Conservation (phyloP, 2,797 vertebrate species). For the Poecilia picta region DNA sequence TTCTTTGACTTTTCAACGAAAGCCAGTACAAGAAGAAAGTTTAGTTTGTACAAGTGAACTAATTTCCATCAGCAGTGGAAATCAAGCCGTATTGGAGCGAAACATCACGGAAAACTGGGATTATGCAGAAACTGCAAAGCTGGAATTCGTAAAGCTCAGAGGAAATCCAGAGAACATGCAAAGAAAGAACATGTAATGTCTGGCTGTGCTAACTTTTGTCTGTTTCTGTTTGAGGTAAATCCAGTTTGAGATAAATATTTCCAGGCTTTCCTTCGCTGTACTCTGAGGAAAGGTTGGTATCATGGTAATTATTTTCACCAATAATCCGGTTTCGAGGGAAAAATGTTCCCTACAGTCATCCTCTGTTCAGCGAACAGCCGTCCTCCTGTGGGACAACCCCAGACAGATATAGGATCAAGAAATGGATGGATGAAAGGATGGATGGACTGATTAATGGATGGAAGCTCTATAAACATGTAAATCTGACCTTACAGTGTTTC, state of each 20-base stretch:
- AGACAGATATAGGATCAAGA: conserved; percentile 37
- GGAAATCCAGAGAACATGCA: neutral
- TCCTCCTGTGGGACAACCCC: conserved; percentile 15
- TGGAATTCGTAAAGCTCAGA: neutral
- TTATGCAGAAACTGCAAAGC: neutral
- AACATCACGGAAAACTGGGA: neutral
- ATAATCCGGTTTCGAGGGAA: neutral
- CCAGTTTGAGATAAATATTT: neutral
- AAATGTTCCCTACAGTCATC: conserved; percentile 10
- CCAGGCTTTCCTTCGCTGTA: neutral
- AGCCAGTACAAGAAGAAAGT: neutral
- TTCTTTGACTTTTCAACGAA: neutral
- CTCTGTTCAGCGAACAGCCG: conserved; percentile 12
- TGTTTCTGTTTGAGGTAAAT: neutral
- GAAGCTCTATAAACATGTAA: conserved; percentile 78
- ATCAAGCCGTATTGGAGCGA: neutral
- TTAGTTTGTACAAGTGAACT: neutral
- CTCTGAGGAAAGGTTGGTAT: neutral
- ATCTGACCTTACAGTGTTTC: conserved; percentile 82
- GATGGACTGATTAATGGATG: conserved; percentile 52
- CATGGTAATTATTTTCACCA: neutral
- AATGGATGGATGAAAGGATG: conserved; percentile 38
- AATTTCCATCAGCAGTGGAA: neutral
- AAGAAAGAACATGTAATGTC: neutral
- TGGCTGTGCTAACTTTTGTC: neutral